Conservation (phyloP, 2,888 invertebrate species). For the Tiliacea citrago region DNA sequence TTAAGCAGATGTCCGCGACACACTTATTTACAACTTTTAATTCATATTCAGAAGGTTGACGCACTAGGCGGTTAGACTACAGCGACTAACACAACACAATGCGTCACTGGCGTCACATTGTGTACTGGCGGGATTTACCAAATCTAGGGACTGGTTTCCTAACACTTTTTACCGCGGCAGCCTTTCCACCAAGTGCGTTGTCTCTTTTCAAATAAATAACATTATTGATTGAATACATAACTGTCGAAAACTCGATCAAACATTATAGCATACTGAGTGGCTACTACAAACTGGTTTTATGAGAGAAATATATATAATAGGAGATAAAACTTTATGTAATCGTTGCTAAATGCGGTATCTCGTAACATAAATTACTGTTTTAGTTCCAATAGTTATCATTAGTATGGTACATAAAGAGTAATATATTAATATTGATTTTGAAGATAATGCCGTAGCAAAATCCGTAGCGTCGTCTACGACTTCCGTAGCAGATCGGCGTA, state of each 20-base stretch:
- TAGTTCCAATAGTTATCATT: constrained; percentile 20
- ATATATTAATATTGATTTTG: constrained; percentile 26
- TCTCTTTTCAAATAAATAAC: constrained; percentile 12
- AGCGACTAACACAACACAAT: neutral
- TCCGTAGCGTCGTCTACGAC: constrained; percentile 43
- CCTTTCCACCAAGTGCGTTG: constrained; percentile 20
- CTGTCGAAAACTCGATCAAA: constrained; percentile 31
- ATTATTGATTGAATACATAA: constrained; percentile 40
- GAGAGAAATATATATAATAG: constrained; percentile 41
- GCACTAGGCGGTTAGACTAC: constrained; percentile 9
- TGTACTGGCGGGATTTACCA: neutral
- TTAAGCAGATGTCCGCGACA: constrained; percentile 36
- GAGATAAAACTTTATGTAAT: constrained; percentile 52
- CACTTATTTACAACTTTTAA: constrained; percentile 45
- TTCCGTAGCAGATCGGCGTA: constrained; percentile 43
- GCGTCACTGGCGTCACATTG: neutral
- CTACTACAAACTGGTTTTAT: constrained; percentile 44
- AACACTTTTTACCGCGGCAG: neutral
- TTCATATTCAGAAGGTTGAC: constrained; percentile 25
- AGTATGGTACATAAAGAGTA: neutral
- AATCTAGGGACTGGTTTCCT: neutral
- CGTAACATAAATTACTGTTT: constrained; percentile 26
- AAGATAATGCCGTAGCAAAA: constrained; percentile 18
- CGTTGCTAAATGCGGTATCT: constrained; percentile 45
- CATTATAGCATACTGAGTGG: constrained; percentile 13